A percentile compares a stretch with the other conserved stretches of the same genome.
phyloP scores from a whole-genome alignment of 2,797 vertebrate species.

The Leptatherina wallacei region DNA sequence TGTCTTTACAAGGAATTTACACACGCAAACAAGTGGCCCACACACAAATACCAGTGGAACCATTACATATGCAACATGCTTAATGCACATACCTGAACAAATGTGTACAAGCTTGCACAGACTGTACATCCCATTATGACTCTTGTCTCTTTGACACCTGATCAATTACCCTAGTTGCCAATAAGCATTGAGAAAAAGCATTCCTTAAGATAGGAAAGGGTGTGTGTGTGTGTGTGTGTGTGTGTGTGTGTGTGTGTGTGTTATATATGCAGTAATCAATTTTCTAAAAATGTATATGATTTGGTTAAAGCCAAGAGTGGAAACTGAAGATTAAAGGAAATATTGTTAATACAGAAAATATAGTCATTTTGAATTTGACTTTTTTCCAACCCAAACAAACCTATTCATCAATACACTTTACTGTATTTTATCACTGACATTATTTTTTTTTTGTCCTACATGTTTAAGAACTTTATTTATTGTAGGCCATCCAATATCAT shows the following conservation, averaged over 20 bases:
- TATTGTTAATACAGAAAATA: too few relatives aligned
- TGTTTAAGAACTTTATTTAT: neutral
- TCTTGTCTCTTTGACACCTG: constrained; percentile 62
- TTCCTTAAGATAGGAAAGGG: constrained; percentile 64
- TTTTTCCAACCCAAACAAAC: too few relatives aligned
- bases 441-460: neutral
- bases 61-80: constrained; percentile 42
- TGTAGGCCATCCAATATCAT: neutral
- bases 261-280: too few relatives aligned
- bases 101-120: constrained; percentile 42
- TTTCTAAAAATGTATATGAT: too few relatives aligned
- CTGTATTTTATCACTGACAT: too few relatives aligned
- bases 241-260: constrained; percentile 14
- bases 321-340: too few relatives aligned
- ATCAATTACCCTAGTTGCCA: constrained; percentile 67
- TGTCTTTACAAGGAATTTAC: constrained; percentile 51
- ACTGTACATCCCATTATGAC: constrained; percentile 45
- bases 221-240: constrained; percentile 4
- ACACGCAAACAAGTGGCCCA: constrained; percentile 27
- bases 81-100: constrained; percentile 50
- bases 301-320: too few relatives aligned
- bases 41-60: constrained; percentile 25
- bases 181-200: constrained; percentile 54
- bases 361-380: too few relatives aligned
- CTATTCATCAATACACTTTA: too few relatives aligned